A percentile compares a stretch with the other conserved stretches of the same genome.
Evolutionary conservation across 2,113 vertebrate genomes (phyloP).

Genomic region (Bombycilla garrulus): DNA sequence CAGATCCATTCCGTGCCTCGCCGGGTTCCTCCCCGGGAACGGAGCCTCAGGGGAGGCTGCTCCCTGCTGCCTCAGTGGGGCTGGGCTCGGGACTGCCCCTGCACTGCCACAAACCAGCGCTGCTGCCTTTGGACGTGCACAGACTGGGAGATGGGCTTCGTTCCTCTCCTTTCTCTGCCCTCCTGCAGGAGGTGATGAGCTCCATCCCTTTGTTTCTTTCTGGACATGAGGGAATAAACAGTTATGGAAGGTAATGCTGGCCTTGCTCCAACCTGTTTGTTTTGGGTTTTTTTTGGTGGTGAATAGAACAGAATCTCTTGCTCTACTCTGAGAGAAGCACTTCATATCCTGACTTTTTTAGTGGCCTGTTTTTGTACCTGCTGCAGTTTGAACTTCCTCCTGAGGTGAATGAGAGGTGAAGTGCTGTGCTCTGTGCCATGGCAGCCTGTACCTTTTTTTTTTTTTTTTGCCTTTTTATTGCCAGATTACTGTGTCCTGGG

Average conservation of each 20-base stretch:
- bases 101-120: rapidly evolving
- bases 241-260: background rate
- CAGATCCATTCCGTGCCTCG: background rate
- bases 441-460: background rate
- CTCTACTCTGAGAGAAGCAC: background rate
- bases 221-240: background rate
- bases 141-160: background rate
- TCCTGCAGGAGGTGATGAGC: background rate
- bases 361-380: background rate
- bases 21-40: rapidly evolving
- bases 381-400: background rate
- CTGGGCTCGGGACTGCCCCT: rapidly evolving
- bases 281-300: rapidly evolving
- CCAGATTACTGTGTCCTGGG: background rate
- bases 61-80: background rate
- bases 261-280: background rate
- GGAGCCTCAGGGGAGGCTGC: background rate
- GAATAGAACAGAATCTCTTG: background rate
- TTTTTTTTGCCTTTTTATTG: background rate
- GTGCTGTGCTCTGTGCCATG: background rate
- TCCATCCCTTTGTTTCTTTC: background rate
- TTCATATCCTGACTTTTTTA: background rate
- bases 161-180: background rate
- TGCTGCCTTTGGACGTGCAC: rapidly evolving
- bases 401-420: background rate